Percentiles rank a stretch among this genome's conserved stretches.
Conservation (phyloP, 2,888 invertebrate genomes). For the Drosophila parthenogenetica region DNA sequence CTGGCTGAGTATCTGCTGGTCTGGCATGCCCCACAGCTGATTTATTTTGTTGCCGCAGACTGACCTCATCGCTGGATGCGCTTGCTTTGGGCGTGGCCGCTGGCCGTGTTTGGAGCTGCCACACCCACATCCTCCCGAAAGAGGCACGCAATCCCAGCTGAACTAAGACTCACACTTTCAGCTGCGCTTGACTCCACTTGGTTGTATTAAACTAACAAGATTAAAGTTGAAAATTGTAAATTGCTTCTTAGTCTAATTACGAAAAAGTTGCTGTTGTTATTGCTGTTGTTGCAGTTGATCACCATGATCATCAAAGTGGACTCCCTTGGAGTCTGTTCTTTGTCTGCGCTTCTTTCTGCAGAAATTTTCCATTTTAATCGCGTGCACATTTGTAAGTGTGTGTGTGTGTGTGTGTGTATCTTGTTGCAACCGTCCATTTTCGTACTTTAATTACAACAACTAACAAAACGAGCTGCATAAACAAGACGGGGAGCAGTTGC, state of each 20-base stretch:
- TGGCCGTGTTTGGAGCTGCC: slow-evolving; percentile 57
- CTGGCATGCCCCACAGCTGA: not conserved
- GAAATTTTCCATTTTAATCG: slow-evolving; percentile 65
- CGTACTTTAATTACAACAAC: slow-evolving; percentile 79
- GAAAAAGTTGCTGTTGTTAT: slow-evolving; percentile 37
- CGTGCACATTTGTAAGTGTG: slow-evolving; percentile 11
- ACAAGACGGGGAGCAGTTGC: slow-evolving; percentile 39
- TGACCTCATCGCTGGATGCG: slow-evolving; percentile 46
- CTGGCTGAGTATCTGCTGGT: not conserved
- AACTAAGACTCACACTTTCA: slow-evolving; percentile 47
- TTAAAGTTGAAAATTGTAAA: slow-evolving; percentile 79
- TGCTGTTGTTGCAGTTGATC: slow-evolving; percentile 56
- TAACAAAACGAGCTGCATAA: slow-evolving; percentile 65
- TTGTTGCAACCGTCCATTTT: slow-evolving; percentile 67
- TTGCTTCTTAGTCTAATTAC: slow-evolving; percentile 80
- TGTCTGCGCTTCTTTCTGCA: slow-evolving; percentile 24
- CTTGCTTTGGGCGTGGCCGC: slow-evolving; percentile 57
- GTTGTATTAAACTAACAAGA: slow-evolving; percentile 76
- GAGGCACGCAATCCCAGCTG: slow-evolving; percentile 61
- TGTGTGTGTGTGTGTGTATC: slow-evolving; percentile 19
- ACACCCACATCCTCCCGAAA: slow-evolving; percentile 65
- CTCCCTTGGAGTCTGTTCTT: slow-evolving; percentile 30
- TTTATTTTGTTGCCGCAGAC: slow-evolving; percentile 16
- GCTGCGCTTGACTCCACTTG: slow-evolving; percentile 1
- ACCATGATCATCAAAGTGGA: slow-evolving; percentile 64